Base-by-base conservation (phyloP, 2,888 invertebrate species). In the Leptura quadrifasciata region DNA sequence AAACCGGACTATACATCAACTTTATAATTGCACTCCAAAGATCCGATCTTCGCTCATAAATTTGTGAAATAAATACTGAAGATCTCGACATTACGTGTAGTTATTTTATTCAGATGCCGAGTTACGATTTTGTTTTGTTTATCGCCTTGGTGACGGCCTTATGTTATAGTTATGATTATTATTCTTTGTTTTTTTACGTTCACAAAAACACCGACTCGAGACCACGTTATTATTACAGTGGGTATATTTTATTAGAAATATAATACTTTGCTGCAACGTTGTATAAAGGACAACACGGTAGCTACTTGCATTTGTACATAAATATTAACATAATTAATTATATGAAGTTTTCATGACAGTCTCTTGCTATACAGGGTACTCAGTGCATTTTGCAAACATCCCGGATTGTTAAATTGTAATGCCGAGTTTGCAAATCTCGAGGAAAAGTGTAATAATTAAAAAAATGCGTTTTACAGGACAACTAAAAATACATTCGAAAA, bases 11-110 rank as follows among this genome's bases (percentile, higher is more conserved):
- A 88, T 88, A 88, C 88, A 88, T 88, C 88, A 88, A 86, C 83
- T 84, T 85, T 87, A 88, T 88, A 88, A 88, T 88, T 88, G 88
- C 88, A 86, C 86, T 86, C 84, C 85, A 84, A 86, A 88, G 89
- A 89, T 89, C 84, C 86, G 87, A 89, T 89, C 89, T 89, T 84
- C 83, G 80, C 82, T 84, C 89, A 86, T 89, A 89, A 89, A 89
- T 89, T 89, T 88, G 88, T 89, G 88, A 89, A 89, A 89, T 89
- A 89, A 89, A 89, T 89, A 89, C 88, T 79, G 81, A 77, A 82
- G 78, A 82, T 78, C 80, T 79, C 75, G 64, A 74, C 80, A 70
- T 76, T 80, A 78, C 79, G 80, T 80, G 80, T 60, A 77, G 78
- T 74, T 78, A 80, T 80, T 80, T 77, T 78, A 78, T 81, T 82